Conservation (phyloP, 2,113 vertebrate species). For the Phalacrocorax aristotelis region DNA sequence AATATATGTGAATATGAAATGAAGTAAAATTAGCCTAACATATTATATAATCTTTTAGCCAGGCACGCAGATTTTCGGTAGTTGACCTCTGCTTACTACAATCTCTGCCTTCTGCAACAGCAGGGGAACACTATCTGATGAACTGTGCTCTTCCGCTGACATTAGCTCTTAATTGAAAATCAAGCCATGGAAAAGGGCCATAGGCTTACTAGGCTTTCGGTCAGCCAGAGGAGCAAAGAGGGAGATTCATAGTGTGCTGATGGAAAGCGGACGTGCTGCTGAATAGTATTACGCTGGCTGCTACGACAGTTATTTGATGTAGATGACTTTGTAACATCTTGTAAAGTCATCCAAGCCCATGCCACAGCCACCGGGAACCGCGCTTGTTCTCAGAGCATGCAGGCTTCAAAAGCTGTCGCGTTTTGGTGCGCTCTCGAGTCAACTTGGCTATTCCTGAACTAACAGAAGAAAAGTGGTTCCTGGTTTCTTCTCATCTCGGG, state of each 20-base stretch:
- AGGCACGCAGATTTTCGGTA: background rate
- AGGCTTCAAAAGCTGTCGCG: background rate
- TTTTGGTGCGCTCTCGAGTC: background rate
- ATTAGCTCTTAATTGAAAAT: conserved; percentile 56
- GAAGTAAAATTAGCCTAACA: conserved; percentile 33
- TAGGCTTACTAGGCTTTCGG: background rate
- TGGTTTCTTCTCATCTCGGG: background rate
- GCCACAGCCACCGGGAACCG: background rate
- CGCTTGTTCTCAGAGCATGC: background rate
- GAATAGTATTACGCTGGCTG: background rate
- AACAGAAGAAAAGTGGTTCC: background rate
- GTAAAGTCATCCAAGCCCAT: background rate
- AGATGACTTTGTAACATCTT: background rate
- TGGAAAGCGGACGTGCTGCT: background rate
- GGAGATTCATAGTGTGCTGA: background rate
- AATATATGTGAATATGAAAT: conserved; percentile 55
- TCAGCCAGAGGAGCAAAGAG: background rate
- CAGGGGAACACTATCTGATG: background rate
- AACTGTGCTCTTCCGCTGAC: conserved; percentile 6
- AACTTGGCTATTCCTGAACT: background rate
- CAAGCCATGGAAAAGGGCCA: conserved; percentile 17
- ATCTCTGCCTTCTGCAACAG: background rate
- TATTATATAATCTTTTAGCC: conserved; percentile 1
- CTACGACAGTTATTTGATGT: background rate
- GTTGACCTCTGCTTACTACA: conserved; percentile 10